Base-by-base conservation (phyloP, 1,140 invertebrate genomes). In the Tenebrio molitor region DNA sequence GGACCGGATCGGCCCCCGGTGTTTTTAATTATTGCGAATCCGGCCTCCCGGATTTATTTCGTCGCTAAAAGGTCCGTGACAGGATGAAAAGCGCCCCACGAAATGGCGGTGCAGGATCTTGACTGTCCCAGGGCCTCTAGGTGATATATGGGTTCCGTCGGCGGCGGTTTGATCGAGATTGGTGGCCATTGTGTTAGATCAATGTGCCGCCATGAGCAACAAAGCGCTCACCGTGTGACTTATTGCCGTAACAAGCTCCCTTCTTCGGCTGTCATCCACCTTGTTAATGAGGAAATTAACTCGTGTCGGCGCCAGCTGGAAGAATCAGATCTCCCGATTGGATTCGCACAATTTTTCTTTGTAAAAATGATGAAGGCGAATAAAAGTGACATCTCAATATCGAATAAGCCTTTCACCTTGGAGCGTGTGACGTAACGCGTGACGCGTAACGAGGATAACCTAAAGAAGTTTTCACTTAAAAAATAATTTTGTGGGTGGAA, bases 201-300 rank as follows among this genome's bases (percentile, higher is more conserved):
- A 66, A 41, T 66, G 64, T n/a, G 23, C 64, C 19, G 23, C 64
- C 42, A 44, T 44, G 36, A 44, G 34, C 64, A 66, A 66, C 64
- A 66, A 66, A 66, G 34, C 64, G 15, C 42, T 66, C 64, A 66
- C 64, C 14, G 44, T 66, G 64, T 66, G 64, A 66, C 64, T 66
- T 66, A 66, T 66, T 66, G 23, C 64, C 19, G 36, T 41, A 58
- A 58, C 50, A 29, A 58, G 50, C 50, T 14, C 21, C n/a, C 50
- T 29, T 58, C 50, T 29, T 58, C 21, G 50, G n/a, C 50, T 58
- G 46, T 53, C 46, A 53, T 10, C 10, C 46, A 39, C 46, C 21
- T 53, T 50, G 44, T 58, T 58, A 58, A 58, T 58, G 50, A 3
- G 19, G 29, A 29, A 25, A 58, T 58, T 58, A 33, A 29, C 21